Conservation (phyloP, 2,797 vertebrate genomes). For the Merluccius polli region DNA sequence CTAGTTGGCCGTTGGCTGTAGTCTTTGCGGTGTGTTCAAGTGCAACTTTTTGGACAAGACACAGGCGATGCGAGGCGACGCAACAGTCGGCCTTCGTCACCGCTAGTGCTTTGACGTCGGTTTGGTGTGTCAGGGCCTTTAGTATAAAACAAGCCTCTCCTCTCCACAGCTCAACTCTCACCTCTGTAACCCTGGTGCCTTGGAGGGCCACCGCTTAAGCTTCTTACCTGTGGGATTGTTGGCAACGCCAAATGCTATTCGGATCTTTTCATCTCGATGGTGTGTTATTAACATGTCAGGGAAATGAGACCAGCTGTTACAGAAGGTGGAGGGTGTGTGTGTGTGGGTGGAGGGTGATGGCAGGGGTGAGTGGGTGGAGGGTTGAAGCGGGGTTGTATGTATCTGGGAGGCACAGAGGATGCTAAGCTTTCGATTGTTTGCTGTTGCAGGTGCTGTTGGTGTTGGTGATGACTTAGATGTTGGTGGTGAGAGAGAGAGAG, state of each 20-base stretch:
- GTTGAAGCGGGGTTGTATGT: conserved; percentile 4
- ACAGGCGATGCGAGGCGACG: no score
- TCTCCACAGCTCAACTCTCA: neutral
- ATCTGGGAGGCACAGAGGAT: conserved; percentile 14
- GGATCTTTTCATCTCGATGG: conserved; percentile 71
- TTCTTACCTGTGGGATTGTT: conserved; percentile 60
- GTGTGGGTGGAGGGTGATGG: no score
- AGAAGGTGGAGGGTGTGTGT: conserved; percentile 22
- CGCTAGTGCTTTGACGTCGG: no score
- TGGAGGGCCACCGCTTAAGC: neutral
- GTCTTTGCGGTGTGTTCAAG: no score
- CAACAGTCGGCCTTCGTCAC: no score
- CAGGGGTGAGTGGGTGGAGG: conserved; percentile 19
- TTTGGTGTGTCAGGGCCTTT: no score
- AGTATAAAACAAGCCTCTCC: neutral
- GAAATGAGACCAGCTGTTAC: conserved; percentile 64
- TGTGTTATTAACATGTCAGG: conserved; percentile 66
- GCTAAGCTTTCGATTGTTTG: conserved; percentile 4
- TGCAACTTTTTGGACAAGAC: no score
- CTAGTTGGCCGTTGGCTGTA: no score
- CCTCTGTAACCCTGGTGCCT: no score
- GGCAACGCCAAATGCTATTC: conserved; percentile 65
- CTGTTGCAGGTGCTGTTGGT: conserved; percentile 2
- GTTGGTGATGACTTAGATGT: neutral
- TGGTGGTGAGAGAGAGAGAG: no score